Conservation (phyloP, 2,797 vertebrate genomes). For the Hylomyscus alleni region DNA sequence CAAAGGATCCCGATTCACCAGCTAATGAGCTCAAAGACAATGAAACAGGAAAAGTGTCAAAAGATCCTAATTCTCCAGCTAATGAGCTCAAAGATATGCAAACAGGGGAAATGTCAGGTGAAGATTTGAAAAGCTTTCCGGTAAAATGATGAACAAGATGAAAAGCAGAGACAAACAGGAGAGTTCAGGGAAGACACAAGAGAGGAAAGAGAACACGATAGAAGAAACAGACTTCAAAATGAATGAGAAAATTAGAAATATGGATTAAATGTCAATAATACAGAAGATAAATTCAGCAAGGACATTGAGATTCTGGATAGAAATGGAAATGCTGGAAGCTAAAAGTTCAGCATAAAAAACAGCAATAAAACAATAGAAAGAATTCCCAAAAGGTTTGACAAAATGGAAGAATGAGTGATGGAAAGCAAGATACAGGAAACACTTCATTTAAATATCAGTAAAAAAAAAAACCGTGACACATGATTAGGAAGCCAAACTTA, state of each 20-base stretch:
- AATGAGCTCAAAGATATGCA: neutral
- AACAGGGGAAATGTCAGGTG: neutral
- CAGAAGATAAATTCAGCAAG: neutral
- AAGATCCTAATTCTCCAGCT: neutral
- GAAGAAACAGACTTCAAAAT: neutral
- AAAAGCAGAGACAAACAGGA: neutral
- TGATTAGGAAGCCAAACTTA: neutral
- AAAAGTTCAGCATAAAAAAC: neutral
- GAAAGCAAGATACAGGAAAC: neutral
- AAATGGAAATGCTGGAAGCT: neutral
- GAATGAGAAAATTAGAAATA: neutral
- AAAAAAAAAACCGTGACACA: neutral
- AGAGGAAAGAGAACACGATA: neutral
- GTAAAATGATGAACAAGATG: neutral
- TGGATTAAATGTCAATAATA: neutral
- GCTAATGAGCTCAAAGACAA: neutral
- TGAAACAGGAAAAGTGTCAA: neutral
- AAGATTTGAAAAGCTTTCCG: neutral
- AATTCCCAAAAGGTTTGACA: neutral
- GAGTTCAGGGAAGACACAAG: neutral
- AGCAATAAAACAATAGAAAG: neutral
- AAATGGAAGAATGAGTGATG: neutral
- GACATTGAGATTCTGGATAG: neutral
- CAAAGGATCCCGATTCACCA: neutral
- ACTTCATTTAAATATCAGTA: neutral